phyloP scores from a whole-genome alignment of 2,113 vertebrate species.

The Carollia perspicillata region DNA sequence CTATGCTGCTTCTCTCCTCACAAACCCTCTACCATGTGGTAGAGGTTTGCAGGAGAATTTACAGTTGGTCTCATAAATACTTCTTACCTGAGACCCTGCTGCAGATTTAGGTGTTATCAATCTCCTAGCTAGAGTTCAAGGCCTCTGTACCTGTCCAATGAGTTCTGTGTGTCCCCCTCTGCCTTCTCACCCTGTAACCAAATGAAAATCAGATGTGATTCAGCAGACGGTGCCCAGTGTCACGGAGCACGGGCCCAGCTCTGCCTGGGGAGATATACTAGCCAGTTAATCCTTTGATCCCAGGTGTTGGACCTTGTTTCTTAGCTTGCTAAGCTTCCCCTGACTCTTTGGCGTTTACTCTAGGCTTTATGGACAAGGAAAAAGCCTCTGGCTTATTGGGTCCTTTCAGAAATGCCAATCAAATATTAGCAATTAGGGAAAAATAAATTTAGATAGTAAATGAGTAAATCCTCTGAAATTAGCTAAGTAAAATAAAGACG shows the following conservation, averaged over 20 bases:
- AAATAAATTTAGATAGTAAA: background rate
- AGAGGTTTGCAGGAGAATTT: background rate
- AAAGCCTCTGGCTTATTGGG: background rate
- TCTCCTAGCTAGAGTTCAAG: background rate
- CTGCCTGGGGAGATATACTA: background rate
- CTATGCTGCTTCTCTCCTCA: background rate
- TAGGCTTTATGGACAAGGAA: background rate
- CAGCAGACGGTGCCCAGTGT: background rate
- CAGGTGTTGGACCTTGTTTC: background rate
- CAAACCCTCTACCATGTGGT: background rate
- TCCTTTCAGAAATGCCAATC: background rate
- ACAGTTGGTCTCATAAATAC: background rate
- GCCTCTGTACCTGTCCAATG: background rate
- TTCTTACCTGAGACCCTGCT: background rate
- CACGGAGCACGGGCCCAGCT: background rate
- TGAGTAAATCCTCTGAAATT: background rate
- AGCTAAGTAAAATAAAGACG: background rate
- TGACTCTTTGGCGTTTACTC: background rate
- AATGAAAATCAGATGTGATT: background rate
- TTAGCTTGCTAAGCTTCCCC: background rate
- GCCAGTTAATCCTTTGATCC: background rate
- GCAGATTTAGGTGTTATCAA: background rate
- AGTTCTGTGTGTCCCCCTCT: background rate
- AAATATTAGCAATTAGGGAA: background rate
- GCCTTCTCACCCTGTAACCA: background rate